Evolutionary conservation across 2,113 vertebrate genomes (phyloP), one percentile per base, ranked within the genome.

Genomic region (Elanoides forficatus): DNA sequence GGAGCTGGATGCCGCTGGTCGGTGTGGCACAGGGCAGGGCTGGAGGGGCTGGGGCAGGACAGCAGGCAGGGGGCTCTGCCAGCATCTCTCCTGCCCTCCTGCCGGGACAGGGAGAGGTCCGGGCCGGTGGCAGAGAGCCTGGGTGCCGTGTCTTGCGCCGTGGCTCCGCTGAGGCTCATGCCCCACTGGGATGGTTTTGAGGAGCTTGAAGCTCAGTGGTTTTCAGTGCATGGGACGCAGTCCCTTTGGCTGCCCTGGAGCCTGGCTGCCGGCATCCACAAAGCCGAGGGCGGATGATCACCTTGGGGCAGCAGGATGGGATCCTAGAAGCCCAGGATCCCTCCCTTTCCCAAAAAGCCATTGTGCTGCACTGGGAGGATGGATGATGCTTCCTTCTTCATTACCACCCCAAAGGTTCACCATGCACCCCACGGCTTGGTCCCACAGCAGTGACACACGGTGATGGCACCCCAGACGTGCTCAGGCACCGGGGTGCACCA

Each of bases 121-220:
- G 2, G 36, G 30, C 30, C 15, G 3, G 30, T 27, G 62, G 14
- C 65, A 81, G 65, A 74, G 65, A 66, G 18, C 17, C n/a, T 34
- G 26, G 5, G 1, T 68, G 68, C 36, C 3, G 0, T 30, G 36
- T 73, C 26, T 45, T 25, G 1, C 1, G 0, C 55, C 2, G 0
- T n/a, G 48, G 36, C 13, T 63, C 55, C 2, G 5, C 45, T 8
- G 11, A 67, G 36, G 27, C 42, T 88, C 36, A 47, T 59, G 29
- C 47, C 26, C 19, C 38, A 23, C 1, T 47, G 59, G 0, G 19
- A 15, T 14, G 22, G 43, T 50, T 95, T 67, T 90, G 38, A 86
- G 71, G 47, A 67, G 15, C 47, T 95, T 67, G 36, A 86, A 25
- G 23, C 40, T 78, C 13, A 15, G 13, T 1, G 1, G 7, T 68